phyloP scores from a whole-genome alignment of 2,888 invertebrate species.

The Leptinotarsa juncta region DNA sequence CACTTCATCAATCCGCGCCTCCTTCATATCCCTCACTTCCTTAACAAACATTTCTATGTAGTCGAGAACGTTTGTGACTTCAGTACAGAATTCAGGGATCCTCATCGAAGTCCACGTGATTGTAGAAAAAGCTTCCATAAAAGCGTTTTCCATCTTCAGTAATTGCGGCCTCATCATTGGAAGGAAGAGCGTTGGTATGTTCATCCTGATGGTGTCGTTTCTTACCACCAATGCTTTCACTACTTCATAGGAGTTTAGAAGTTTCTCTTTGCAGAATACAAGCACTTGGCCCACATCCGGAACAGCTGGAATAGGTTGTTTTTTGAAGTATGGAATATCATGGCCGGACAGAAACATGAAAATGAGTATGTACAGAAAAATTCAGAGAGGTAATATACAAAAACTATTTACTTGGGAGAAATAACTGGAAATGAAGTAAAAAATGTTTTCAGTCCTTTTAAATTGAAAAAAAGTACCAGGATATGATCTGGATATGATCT shows the following conservation, averaged over 20 bases:
- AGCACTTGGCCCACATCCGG: slow-evolving; percentile 83
- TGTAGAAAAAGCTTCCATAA: slow-evolving; percentile 81
- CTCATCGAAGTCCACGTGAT: slow-evolving; percentile 87
- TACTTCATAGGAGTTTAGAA: slow-evolving; percentile 72
- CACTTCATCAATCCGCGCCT: slow-evolving; percentile 78
- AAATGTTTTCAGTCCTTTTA: no score
- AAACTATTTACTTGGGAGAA: no score
- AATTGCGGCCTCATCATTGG: slow-evolving; percentile 77
- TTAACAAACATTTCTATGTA: slow-evolving; percentile 76
- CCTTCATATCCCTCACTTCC: slow-evolving; percentile 79
- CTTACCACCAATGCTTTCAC: slow-evolving; percentile 73
- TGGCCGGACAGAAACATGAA: not conserved
- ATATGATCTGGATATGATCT: no score
- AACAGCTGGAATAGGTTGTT: slow-evolving; percentile 67
- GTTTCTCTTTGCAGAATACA: slow-evolving; percentile 77
- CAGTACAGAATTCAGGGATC: slow-evolving; percentile 73
- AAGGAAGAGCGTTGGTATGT: slow-evolving; percentile 76
- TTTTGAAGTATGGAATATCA: not conserved
- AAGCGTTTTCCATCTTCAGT: slow-evolving; percentile 75
- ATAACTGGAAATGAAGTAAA: no score
- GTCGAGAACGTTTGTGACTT: slow-evolving; percentile 70
- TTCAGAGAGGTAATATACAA: no score
- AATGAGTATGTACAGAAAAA: not conserved
- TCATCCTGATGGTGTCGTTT: slow-evolving; percentile 71
- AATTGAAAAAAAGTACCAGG: no score